phyloP scores from a whole-genome alignment of 2,888 invertebrate species.

The Chalcis sispes region DNA sequence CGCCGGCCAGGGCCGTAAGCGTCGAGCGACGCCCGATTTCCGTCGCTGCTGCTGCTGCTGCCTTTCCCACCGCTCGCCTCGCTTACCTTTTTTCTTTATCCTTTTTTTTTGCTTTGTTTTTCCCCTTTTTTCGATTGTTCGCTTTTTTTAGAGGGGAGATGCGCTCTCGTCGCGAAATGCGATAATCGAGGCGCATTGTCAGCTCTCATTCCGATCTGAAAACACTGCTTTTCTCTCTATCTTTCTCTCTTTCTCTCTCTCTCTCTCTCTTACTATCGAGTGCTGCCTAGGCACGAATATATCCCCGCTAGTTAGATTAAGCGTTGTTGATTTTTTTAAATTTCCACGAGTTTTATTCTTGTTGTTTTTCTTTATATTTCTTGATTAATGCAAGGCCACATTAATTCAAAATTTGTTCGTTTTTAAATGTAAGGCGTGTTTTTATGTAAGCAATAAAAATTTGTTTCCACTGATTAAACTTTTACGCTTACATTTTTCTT shows the following conservation, averaged over 20 bases:
- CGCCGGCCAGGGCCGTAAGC: constrained; percentile 51
- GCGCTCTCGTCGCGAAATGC: background rate
- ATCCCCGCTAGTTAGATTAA: too few relatives aligned
- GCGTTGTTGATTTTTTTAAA: too few relatives aligned
- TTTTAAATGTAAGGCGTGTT: too few relatives aligned
- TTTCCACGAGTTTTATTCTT: too few relatives aligned
- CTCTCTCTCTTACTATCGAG: background rate
- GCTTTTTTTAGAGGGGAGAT: background rate
- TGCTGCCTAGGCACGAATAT: too few relatives aligned
- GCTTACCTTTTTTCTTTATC: background rate
- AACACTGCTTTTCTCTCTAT: background rate
- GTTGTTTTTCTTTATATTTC: too few relatives aligned
- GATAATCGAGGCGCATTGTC: constrained; percentile 22
- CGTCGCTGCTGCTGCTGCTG: background rate
- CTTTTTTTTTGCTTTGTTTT: background rate
- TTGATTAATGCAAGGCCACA: too few relatives aligned
- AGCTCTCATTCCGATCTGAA: background rate
- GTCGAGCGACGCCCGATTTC: background rate
- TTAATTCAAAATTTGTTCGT: too few relatives aligned
- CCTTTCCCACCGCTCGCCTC: background rate
- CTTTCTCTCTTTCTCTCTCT: background rate
- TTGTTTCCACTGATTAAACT: too few relatives aligned
- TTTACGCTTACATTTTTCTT: too few relatives aligned
- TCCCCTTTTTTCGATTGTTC: background rate
- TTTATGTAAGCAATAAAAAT: too few relatives aligned